Evolutionary conservation across 1,140 invertebrate species (phyloP), one percentile per base, ranked within the genome.

Genomic region (Drosophila serrata): DNA sequence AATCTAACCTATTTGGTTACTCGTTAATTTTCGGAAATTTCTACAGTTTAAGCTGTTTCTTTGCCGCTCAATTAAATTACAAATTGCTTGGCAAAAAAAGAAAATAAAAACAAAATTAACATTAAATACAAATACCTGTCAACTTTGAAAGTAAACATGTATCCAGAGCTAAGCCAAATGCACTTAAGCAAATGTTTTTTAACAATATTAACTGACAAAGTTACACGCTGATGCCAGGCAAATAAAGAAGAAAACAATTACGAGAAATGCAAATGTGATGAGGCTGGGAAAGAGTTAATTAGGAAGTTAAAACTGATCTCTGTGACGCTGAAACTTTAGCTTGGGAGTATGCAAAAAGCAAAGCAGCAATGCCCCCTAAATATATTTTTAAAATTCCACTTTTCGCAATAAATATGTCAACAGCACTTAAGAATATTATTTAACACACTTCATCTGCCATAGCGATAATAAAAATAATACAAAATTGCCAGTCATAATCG

Each of bases 141-240:
- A n/a, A 11, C 33, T 31, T 29, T 19, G 17, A 31, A 31, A 11
- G 37, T 13, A 29, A 55, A 64, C 59, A 63, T 56, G 33, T 48
- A 51, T 46, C 39, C 45, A 27, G 15, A 31, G 24, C 40, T 43
- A 31, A 17, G 13, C 29, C 17, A 37, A 40, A 15, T 64, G 27
- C 73, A 56, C 42, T 65, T 58, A 43, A 29, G 39, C 22, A 35
- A 67, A 77, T 58, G 42, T 56, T 76, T 76, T 76, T 59, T 17
- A 76, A 39, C 40, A 37, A 62, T 64, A 55, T 63, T 56, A 19
- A 31, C 45, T 56, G 42, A 43, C 22, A 40, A 43, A 37, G 27
- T 42, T 37, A 42, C 35, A 72, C 68, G 27, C 15, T 27, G 37
- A 35, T 37, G 37, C 13, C 65, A 37, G 63, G 22, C 35, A 67